Base-by-base conservation (phyloP, 2,797 vertebrate species). In the Mus caroli region DNA sequence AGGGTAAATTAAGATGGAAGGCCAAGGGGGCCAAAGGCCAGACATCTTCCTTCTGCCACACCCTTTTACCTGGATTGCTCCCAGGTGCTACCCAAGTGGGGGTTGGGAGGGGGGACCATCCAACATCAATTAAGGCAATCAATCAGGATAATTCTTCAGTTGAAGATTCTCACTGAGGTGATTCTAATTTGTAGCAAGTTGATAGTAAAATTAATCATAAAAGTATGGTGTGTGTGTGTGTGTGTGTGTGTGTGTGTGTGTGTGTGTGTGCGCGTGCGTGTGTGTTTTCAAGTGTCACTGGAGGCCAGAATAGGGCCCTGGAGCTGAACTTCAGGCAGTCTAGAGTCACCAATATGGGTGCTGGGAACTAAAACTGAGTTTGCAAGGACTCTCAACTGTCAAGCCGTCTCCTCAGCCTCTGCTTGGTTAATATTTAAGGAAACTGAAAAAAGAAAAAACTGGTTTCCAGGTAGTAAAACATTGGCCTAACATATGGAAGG, bases 391-490 rank as follows among this genome's bases (percentile, higher is more conserved):
- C 19, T 50, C 50, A 52, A 67, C 83, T 52, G 31, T 85, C 31
- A 50, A 85, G 62, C 31, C 19, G 13, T 85, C 43, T 67, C 17
- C 34, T 50, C 11, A n/a, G 40, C 31, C 26, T 88, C 77, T 58
- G 31, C 77, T 67, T 92, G 62, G 56, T 37, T 88, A 60, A 88
- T 43, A 92, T 87, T 86, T 83, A 62, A 75, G 56, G 26, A 80
- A 56, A 82, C 6, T 67, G 24, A 3, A n/a, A n/a, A 69, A 76
- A 50, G 19, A 34, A 67, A 71, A 77, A 58, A 84, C 50, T 80
- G 34, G 10, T 52, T 91, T 92, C 52, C 37, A 64, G 19, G 56
- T 46, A 50, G 56, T 26, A 77, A 60, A 62, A 28, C 88, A 89
- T 64, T 77, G 75, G 12, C 73, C 19, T 77, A 50, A 12, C 20